Evolutionary conservation across 37 sponge, comb jelly and placozoan species (phyloP), one percentile per base, ranked within the genome.

Genomic region (Ianthella basta): DNA sequence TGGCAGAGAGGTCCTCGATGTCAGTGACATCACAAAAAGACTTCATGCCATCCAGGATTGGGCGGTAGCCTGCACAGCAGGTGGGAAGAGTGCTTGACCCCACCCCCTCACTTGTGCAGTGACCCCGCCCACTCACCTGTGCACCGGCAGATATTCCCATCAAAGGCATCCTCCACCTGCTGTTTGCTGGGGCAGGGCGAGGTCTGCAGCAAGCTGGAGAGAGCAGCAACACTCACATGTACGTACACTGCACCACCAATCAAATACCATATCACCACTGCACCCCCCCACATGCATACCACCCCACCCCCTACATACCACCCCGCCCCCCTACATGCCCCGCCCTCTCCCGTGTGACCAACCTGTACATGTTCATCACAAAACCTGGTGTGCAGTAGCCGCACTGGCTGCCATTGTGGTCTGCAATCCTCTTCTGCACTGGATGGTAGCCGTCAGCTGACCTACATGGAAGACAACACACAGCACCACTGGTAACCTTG

Each of bases 31-130:
- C 37, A 18, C 5, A 5, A 80, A 94, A 91, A 39, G 92, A 72
- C 79, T 87, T 91, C 95, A 94, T 94, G 1, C 92, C 89, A 84
- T 94, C 92, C 59, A 94, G 73, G 16, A 94, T 94, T 27, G 95
- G 73, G 56, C 95, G 64, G 60, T 94, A 94, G 5, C 95, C 95
- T 94, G 79, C 0, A 33, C 67, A 10, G 29, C 8, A 32, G n/a
- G n/a, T n/a, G n/a, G n/a, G n/a, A n/a, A n/a, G n/a, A n/a, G n/a
- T n/a, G n/a, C n/a, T n/a, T n/a, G n/a, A n/a, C n/a, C n/a, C n/a
- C n/a, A n/a, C n/a, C n/a, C n/a, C n/a, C n/a, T n/a, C n/a, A n/a
- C n/a, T n/a, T n/a, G n/a, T n/a, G n/a, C n/a, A n/a, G n/a, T n/a
- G n/a, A n/a, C n/a, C n/a, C n/a, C n/a, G n/a, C n/a, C n/a, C n/a